Evolutionary conservation across 2,113 vertebrate species (phyloP), one percentile per base, ranked within the genome.

Genomic region (Oryctolagus cuniculus): DNA sequence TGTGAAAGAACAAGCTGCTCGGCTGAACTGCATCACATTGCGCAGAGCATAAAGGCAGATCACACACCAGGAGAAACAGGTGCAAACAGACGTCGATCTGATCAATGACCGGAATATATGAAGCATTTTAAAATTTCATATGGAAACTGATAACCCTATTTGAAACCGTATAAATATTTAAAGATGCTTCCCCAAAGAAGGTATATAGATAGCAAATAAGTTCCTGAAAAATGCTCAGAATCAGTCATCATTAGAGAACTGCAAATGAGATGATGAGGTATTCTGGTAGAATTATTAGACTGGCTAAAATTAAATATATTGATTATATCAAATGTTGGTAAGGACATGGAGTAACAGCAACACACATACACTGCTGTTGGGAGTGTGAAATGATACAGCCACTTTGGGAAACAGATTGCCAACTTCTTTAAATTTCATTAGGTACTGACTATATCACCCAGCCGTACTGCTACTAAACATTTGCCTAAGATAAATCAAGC

Each of bases 371-470:
- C 11, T 44, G 4, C 27, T 79, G 16, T 29, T 63, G 19, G 36
- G 24, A 55, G 87, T 61, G 16, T 36, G 38, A 49, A 84, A 69
- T 61, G 15, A 78, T 51, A 29, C 2, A 69, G 15, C 1, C 63
- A 22, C 22, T 87, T 69, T 10, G 9, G 66, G 51, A 94, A 94
- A 87, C 4, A 49, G 0, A 34, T n/a, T 69, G 22, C 10, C 19
- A 82, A n/a, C 79, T 83, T 83, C 86, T 90, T 88, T 84, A 90
- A 93, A 83, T 27, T 72, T 91, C 87, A 81, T 31, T 25, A 44
- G 25, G 44, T 5, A 53, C 16, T 67, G n/a, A 38, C 34, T 49
- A 70, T 58, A 10, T 81, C 38, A 75, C 13, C 25, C 36, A 74
- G 61, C 0, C 34, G n/a, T 72, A 89, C 34, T 55, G 66, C 25